A percentile compares a stretch with the other conserved stretches of the same genome.
Evolutionary conservation across 2,797 vertebrate genomes (phyloP).

Genomic region (Melanotaenia parkinsoni): DNA sequence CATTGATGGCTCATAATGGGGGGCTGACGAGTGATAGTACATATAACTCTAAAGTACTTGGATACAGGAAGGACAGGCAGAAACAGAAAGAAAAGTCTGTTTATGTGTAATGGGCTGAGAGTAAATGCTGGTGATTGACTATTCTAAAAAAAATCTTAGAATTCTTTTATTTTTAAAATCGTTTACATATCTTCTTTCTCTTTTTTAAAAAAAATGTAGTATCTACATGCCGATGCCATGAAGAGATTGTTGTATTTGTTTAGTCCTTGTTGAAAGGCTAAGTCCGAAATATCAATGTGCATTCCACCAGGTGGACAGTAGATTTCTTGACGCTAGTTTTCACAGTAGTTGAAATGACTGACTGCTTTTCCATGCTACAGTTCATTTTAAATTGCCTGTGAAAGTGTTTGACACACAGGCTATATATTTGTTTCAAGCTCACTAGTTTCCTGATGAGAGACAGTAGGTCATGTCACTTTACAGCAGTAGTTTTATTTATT

Average conservation of each 20-base stretch:
- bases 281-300: conserved; percentile 40
- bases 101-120: conserved; percentile 1
- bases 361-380: conserved; percentile 57
- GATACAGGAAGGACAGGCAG: conserved; percentile 27
- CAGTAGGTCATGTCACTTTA: conserved; percentile 9
- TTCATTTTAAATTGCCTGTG: conserved; percentile 54
- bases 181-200: neutral
- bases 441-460: conserved; percentile 38
- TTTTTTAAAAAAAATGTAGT: neutral
- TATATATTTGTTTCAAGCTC: conserved; percentile 33
- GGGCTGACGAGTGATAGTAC: conserved; percentile 64
- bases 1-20: conserved; percentile 58
- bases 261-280: conserved; percentile 46
- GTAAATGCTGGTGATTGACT: conserved; percentile 22
- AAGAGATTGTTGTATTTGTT: conserved; percentile 50
- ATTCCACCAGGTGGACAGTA: conserved; percentile 41
- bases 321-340: conserved; percentile 47
- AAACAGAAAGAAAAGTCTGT: conserved; percentile 25
- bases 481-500: conserved; percentile 5
- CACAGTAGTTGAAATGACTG: conserved; percentile 53
- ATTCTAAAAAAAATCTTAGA: conserved; percentile 1
- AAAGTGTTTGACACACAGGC: conserved; percentile 37
- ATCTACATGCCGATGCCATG: conserved; percentile 32
- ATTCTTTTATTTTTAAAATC: conserved; percentile 5
- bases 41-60: conserved; percentile 48